Conservation (phyloP, 2,113 vertebrate genomes). For the Periophthalmodon schlosseri region DNA sequence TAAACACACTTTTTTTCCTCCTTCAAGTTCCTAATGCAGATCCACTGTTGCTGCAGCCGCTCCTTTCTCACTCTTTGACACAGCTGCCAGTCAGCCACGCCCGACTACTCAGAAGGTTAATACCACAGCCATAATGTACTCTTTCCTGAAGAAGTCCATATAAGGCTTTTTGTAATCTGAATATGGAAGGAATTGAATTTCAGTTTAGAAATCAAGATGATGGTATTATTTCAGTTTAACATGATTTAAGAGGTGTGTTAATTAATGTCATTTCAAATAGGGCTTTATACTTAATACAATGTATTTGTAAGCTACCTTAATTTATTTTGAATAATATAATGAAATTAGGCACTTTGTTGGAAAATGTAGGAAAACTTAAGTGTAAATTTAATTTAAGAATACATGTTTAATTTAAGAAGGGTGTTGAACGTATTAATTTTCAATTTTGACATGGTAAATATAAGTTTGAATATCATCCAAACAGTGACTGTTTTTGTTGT, state of each 20-base stretch:
- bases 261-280: conserved; percentile 23
- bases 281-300: conserved; percentile 59
- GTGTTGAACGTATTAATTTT: not conserved
- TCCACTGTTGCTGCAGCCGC: conserved; percentile 73
- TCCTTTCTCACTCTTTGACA: conserved; percentile 70
- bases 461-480: not conserved
- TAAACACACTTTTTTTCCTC: not conserved
- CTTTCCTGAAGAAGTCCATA: not conserved
- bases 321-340: conserved; percentile 72
- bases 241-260: conserved; percentile 10
- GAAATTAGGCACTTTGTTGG: conserved; percentile 71
- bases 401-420: conserved; percentile 11
- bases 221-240: conserved; percentile 28
- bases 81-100: conserved; percentile 73
- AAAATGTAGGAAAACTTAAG: conserved; percentile 42
- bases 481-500: not conserved
- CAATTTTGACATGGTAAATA: not conserved
- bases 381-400: conserved; percentile 21
- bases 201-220: not conserved
- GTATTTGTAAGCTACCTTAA: conserved; percentile 64
- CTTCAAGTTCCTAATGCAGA: conserved; percentile 68
- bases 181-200: conserved; percentile 8
- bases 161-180: not conserved
- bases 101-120: conserved; percentile 36
- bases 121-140: conserved; percentile 1